Conservation (phyloP, 1,140 invertebrate genomes). For the Trialeurodes vaporariorum region DNA sequence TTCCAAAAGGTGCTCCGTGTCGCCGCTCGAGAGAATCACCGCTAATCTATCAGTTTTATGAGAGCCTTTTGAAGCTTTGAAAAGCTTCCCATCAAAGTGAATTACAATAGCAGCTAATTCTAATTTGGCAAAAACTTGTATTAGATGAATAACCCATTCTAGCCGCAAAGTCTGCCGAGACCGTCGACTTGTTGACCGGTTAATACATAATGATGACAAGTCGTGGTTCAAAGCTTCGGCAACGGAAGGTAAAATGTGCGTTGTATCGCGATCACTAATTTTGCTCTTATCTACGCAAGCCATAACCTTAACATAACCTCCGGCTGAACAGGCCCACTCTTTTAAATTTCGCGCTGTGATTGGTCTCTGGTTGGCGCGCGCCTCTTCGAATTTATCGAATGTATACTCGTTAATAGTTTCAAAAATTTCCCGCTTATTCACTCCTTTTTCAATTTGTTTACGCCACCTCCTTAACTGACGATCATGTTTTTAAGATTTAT, state of each 20-base stretch:
- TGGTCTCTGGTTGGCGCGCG: no score
- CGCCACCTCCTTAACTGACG: no score
- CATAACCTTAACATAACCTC: no score
- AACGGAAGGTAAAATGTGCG: slow-evolving; percentile 17
- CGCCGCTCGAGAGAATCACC: slow-evolving; percentile 10
- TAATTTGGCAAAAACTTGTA: slow-evolving; percentile 16
- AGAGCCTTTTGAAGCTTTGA: slow-evolving; percentile 20
- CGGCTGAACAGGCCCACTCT: no score
- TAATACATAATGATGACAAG: slow-evolving; percentile 15
- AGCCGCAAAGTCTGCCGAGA: slow-evolving; percentile 17
- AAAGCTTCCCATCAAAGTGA: slow-evolving; percentile 24
- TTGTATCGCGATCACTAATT: slow-evolving; percentile 19
- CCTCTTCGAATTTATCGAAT: no score
- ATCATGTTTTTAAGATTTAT: no score
- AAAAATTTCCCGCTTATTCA: no score
- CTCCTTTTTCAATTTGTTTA: no score
- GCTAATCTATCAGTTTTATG: neutral
- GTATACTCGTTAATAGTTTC: no score
- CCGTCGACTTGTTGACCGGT: slow-evolving; percentile 17
- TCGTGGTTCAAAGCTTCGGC: slow-evolving; percentile 17
- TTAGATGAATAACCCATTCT: slow-evolving; percentile 8
- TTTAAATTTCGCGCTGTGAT: no score
- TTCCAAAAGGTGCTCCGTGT: slow-evolving; percentile 12
- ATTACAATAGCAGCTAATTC: slow-evolving; percentile 14
- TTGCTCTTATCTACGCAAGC: slow-evolving; percentile 22